Base-by-base conservation (phyloP, 1,140 invertebrate species). In the Lordiphosa mommai region DNA sequence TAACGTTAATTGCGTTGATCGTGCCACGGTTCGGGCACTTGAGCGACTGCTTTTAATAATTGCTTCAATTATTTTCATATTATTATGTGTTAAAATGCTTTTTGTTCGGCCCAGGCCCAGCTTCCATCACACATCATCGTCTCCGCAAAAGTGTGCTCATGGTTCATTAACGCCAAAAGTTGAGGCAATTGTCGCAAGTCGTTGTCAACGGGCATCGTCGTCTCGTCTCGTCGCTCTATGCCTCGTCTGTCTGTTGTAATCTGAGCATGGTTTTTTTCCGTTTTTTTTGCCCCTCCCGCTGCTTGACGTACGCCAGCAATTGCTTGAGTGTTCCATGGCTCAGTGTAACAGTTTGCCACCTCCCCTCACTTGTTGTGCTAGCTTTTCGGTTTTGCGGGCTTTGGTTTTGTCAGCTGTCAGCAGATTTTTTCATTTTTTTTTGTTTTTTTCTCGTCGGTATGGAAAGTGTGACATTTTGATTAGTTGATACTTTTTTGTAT, bases 41-140 rank as follows among this genome's bases (percentile, higher is more conserved):
- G 50, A 56, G 17, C 17, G 38, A 36, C 49, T 40, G 30, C 63
- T 40, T 13, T 52, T 60, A 44, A 56, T 84, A 84, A 84, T 84
- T 85, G 77, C 77, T 73, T 84, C 72, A 84, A 84, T 84, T 85
- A 84, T 77, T 84, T 84, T 84, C 63, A 77, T 85, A 85, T 84
- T 84, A 84, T 85, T 77, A 85, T 85, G 74, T 72, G 79, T 60
- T 85, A 84, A 84, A 85, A 58, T 66, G 60, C 68, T 72, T 85
- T 84, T 85, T 84, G 79, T 66, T 72, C 77, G 64, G 41, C 30
- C 63, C 61, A 44, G 47, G 38, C 55, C 48, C 63, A 67, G 65
- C 52, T 46, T 46, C 63, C 61, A 64, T 47, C 44, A 56, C 43
- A 32, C 10, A 34, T 16, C 10, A 34, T 16, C 33, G 30, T 49